Percentiles rank a stretch among this genome's conserved stretches.
Evolutionary conservation across 2,797 vertebrate genomes (phyloP).

Genomic region (Melanotaenia pygmaea): DNA sequence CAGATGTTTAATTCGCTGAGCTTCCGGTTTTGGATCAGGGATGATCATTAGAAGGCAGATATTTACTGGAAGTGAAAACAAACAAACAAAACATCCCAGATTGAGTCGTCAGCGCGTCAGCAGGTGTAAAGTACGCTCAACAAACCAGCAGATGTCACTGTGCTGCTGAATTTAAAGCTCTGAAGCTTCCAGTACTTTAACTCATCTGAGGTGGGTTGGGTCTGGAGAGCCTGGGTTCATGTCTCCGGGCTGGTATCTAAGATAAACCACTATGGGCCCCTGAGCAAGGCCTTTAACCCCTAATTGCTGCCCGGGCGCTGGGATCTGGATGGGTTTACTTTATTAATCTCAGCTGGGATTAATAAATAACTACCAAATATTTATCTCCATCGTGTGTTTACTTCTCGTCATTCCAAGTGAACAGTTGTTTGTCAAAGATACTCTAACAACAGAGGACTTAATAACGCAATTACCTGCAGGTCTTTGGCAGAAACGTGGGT

Average conservation of each 20-base stretch:
- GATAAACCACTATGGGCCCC: not conserved
- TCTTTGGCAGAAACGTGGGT: not conserved
- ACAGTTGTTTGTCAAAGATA: not conserved
- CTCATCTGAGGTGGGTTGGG: too few relatives aligned
- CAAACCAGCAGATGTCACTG: not conserved
- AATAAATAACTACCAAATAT: not conserved
- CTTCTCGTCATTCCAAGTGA: not conserved
- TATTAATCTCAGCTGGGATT: not conserved
- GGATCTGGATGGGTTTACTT: not conserved
- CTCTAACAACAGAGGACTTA: not conserved
- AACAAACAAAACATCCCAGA: too few relatives aligned
- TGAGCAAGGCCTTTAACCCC: too few relatives aligned
- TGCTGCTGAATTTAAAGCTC: not conserved
- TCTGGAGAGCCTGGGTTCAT: too few relatives aligned
- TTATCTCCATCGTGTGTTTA: not conserved
- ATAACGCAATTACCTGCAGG: not conserved
- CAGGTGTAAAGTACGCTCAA: not conserved
- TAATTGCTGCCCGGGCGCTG: not conserved
- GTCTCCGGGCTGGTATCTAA: too few relatives aligned
- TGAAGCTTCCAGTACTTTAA: not conserved
- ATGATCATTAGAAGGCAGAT: too few relatives aligned
- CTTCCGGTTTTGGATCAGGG: too few relatives aligned
- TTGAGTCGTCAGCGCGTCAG: not conserved
- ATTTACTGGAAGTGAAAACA: too few relatives aligned
- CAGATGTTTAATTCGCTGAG: too few relatives aligned